Conservation (phyloP, 2,113 vertebrate genomes). For the Sus scrofa region DNA sequence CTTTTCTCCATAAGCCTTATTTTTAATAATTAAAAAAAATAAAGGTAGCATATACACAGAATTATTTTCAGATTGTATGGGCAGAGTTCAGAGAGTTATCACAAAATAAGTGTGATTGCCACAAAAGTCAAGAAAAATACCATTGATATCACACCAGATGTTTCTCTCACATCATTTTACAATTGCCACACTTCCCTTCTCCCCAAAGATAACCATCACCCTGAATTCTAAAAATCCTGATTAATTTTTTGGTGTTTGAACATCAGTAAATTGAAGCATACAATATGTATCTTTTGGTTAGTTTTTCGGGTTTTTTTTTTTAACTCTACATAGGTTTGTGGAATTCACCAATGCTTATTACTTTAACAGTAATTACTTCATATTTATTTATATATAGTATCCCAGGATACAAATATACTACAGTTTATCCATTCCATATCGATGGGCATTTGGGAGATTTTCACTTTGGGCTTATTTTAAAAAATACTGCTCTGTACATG, state of each 20-base stretch:
- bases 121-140: slow-evolving; percentile 21
- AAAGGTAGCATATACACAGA: background rate
- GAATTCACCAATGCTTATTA: background rate
- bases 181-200: background rate
- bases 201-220: background rate
- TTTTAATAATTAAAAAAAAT: background rate
- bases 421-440: background rate
- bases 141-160: background rate
- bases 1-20: background rate
- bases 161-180: background rate
- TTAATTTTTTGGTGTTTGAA: background rate
- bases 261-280: background rate
- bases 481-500: background rate
- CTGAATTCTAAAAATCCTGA: background rate
- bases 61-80: background rate
- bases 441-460: background rate
- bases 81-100: background rate
- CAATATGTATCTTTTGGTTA: background rate
- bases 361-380: background rate
- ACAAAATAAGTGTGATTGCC: background rate
- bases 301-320: background rate
- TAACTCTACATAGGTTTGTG: background rate
- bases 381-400: background rate
- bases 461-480: background rate
- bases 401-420: background rate